Evolutionary conservation across 2,113 vertebrate species (phyloP).

Genomic region (Microtus montanus): DNA sequence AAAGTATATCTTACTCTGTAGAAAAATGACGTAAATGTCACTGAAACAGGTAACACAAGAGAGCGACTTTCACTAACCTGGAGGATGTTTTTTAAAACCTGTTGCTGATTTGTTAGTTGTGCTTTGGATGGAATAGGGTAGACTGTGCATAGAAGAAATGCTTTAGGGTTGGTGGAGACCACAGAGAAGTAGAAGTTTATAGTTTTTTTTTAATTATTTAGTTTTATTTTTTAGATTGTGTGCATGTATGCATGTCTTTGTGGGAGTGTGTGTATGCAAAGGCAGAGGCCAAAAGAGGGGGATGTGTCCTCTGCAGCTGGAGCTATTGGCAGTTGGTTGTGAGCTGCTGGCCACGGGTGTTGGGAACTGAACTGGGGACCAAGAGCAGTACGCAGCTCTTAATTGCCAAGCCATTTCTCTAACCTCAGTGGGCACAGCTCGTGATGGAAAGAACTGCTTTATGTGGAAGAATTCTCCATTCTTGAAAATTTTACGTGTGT

Average conservation of each 20-base stretch:
- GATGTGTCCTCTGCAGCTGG: not conserved
- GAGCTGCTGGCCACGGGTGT: not conserved
- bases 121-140: conserved; percentile 6
- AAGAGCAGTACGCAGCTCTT: not conserved
- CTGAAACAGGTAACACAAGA: not conserved
- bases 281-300: not conserved
- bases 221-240: not conserved
- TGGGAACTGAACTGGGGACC: not conserved
- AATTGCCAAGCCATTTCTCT: not conserved
- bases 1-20: not conserved
- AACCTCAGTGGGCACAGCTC: not conserved
- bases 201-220: not conserved
- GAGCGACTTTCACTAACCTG: not conserved
- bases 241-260: not conserved
- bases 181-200: not conserved
- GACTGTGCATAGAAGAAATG: not conserved
- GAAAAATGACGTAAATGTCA: conserved; percentile 24
- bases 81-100: conserved; percentile 5
- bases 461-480: not conserved
- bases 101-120: conserved; percentile 39
- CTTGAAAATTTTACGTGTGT: not conserved
- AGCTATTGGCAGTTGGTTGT: not conserved
- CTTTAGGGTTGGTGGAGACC: not conserved
- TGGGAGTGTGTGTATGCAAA: not conserved
- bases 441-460: not conserved